Evolutionary conservation across 2,888 invertebrate genomes (phyloP).

Genomic region (Oscheius sp.): DNA sequence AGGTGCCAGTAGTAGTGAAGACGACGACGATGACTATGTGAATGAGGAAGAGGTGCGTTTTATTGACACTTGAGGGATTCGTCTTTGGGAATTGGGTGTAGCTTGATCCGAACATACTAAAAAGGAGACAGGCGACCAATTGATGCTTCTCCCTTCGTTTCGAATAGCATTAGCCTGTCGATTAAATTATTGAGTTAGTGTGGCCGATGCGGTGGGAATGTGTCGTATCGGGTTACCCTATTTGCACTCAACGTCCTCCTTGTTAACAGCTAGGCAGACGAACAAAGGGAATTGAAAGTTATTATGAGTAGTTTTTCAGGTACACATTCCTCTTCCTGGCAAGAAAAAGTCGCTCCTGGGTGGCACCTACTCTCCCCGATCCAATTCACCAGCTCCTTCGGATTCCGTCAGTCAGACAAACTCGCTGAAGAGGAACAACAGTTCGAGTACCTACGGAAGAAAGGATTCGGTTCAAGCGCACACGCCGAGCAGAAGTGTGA

Average conservation of each 20-base stretch:
- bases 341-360: conserved; percentile 59
- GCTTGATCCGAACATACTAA: neutral
- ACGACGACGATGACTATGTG: conserved; percentile 72
- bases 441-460: conserved; percentile 40
- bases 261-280: conserved; percentile 2
- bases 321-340: conserved; percentile 20
- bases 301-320: neutral
- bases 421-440: conserved; percentile 63
- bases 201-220: conserved; percentile 15
- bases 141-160: neutral
- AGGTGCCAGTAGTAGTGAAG: conserved; percentile 73
- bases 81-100: neutral
- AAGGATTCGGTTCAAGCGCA: conserved; percentile 55
- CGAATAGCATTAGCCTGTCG: conserved; percentile 30
- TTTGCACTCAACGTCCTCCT: conserved; percentile 10
- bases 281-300: neutral
- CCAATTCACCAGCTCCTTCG: conserved; percentile 72
- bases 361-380: conserved; percentile 62
- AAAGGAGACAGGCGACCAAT: neutral
- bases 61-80: conserved; percentile 7
- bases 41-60: conserved; percentile 60
- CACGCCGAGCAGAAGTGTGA: conserved; percentile 55
- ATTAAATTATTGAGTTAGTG: conserved; percentile 36
- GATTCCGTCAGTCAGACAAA: conserved; percentile 71
- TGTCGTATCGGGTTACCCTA: conserved; percentile 26